Evolutionary conservation across 2,888 invertebrate species (phyloP).

Genomic region (Scaeva pyrastri): DNA sequence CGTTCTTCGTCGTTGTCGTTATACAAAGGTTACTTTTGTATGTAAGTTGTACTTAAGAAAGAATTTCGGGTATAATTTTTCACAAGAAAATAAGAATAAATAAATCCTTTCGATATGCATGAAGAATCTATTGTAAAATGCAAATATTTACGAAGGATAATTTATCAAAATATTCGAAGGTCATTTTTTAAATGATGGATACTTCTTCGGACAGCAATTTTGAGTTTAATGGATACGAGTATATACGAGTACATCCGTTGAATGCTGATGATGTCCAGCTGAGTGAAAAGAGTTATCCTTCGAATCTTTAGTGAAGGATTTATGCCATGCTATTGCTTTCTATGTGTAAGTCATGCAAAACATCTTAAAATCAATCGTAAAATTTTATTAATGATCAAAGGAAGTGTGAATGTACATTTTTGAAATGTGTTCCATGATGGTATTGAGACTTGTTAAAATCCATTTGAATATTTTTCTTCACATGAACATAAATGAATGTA

Average conservation of each 20-base stretch:
- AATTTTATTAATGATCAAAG: conserved; percentile 7
- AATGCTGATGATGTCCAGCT: conserved; percentile 48
- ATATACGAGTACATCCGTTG: too few species aligned
- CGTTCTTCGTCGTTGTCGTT: conserved; percentile 22
- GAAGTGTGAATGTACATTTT: background rate
- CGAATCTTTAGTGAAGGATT: background rate
- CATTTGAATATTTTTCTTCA: background rate
- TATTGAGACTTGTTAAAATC: conserved; percentile 6
- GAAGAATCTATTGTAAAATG: conserved; percentile 55
- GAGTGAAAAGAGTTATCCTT: conserved; percentile 65
- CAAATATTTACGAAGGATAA: conserved; percentile 71
- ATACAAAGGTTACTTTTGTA: conserved; percentile 36
- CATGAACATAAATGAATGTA: background rate
- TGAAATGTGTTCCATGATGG: background rate
- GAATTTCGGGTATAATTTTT: conserved; percentile 36
- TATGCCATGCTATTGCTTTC: conserved; percentile 7
- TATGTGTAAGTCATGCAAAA: background rate
- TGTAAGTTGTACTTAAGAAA: background rate
- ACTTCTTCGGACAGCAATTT: conserved; percentile 12
- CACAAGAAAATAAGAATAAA: conserved; percentile 23
- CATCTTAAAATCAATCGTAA: conserved; percentile 4
- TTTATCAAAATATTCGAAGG: conserved; percentile 74
- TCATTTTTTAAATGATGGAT: conserved; percentile 41
- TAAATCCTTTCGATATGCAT: conserved; percentile 71
- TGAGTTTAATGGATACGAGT: too few species aligned